Conservation (phyloP, 2,113 vertebrate species). For the Progne subis region DNA sequence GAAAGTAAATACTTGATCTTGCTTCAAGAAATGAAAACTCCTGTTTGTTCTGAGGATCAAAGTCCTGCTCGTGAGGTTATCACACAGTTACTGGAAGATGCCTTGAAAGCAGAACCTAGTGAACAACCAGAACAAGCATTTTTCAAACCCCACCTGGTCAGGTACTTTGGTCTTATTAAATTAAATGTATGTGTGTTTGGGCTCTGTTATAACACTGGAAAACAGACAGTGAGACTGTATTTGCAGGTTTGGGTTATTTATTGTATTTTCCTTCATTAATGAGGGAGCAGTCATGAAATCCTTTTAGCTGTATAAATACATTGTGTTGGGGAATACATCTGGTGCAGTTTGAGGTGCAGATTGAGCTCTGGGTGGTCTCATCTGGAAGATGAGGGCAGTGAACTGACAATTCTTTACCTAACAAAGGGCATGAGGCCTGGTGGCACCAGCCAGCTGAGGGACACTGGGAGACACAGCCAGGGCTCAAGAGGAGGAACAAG, state of each 20-base stretch:
- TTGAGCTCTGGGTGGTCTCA: neutral
- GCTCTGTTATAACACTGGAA: neutral
- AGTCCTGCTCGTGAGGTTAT: conserved; percentile 86
- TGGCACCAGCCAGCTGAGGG: neutral
- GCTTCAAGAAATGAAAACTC: conserved; percentile 92
- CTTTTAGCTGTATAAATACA: neutral
- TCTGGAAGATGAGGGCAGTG: neutral
- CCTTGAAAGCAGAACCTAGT: conserved; percentile 84
- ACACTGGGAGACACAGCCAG: neutral
- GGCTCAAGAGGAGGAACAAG: neutral
- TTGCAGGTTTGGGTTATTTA: neutral
- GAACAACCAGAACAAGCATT: conserved; percentile 87
- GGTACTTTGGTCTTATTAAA: conserved; percentile 70
- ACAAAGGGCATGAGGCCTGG: too few species aligned
- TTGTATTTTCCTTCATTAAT: neutral
- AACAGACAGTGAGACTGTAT: neutral
- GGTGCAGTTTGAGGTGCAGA: neutral
- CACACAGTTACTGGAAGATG: conserved; percentile 90
- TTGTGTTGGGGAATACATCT: neutral
- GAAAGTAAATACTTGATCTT: conserved; percentile 96
- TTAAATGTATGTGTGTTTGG: neutral
- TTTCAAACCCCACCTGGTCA: conserved; percentile 90
- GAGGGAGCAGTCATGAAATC: neutral
- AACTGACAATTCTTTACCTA: neutral
- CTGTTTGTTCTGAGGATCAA: conserved; percentile 87